phyloP scores from a whole-genome alignment of 2,113 vertebrate species.

The Glaucomys volans region DNA sequence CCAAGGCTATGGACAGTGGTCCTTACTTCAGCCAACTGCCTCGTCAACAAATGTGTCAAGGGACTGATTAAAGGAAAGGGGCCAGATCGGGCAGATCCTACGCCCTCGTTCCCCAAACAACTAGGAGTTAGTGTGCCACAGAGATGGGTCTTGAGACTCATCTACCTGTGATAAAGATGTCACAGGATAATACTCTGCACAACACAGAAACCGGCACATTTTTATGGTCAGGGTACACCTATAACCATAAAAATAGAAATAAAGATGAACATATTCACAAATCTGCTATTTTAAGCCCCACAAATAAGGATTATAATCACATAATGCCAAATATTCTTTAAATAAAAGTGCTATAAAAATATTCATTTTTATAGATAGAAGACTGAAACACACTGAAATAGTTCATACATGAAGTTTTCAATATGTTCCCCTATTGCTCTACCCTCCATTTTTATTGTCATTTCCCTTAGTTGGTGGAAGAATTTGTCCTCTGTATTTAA shows the following conservation, averaged over 20 bases:
- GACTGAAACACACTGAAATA: background rate
- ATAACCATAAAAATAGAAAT: background rate
- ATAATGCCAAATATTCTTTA: slow-evolving; percentile 25
- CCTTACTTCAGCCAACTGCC: background rate
- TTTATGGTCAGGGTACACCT: background rate
- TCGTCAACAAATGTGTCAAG: slow-evolving; percentile 24
- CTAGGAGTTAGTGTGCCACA: background rate
- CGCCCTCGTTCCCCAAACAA: background rate
- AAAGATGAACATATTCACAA: background rate
- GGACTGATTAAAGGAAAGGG: background rate
- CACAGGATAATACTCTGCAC: background rate
- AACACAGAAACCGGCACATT: background rate
- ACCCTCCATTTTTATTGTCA: background rate
- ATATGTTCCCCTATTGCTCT: background rate
- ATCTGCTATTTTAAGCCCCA: background rate
- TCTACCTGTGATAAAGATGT: background rate
- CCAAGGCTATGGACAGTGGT: background rate
- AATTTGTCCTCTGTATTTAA: background rate
- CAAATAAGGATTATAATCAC: background rate
- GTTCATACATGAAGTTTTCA: slow-evolving; percentile 28
- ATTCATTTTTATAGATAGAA: slow-evolving; percentile 27
- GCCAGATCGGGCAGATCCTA: slow-evolving; percentile 10
- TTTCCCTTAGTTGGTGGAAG: background rate
- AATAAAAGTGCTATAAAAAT: slow-evolving; percentile 30
- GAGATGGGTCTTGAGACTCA: background rate